phyloP scores from a whole-genome alignment of 2,888 invertebrate genomes.

The Leucophenga montana region DNA sequence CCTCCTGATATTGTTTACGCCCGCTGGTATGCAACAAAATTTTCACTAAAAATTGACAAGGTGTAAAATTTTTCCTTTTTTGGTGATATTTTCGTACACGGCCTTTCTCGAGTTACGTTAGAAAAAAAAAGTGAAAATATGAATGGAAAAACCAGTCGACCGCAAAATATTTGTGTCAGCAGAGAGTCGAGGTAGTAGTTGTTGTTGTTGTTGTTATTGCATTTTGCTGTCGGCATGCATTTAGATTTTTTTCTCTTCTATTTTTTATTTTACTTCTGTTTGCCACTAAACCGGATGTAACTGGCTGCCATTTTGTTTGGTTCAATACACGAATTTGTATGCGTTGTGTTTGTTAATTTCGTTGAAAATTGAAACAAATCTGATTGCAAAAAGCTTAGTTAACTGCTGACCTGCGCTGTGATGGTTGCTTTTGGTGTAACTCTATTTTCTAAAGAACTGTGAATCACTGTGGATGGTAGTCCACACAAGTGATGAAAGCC shows the following conservation, averaged over 20 bases:
- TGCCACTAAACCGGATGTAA: conserved; percentile 47
- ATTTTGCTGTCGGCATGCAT: background rate
- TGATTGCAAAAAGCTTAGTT: background rate
- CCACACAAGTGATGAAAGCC: too few species aligned
- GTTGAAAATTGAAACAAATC: too few species aligned
- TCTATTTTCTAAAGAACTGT: too few species aligned
- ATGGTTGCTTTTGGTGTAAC: conserved; percentile 45
- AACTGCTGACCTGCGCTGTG: background rate
- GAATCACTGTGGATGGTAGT: too few species aligned
- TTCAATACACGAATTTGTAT: conserved; percentile 37
- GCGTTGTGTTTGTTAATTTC: background rate
- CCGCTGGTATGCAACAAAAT: conserved; percentile 25
- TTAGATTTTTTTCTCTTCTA: conserved; percentile 12
- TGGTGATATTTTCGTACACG: background rate
- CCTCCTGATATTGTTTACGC: background rate
- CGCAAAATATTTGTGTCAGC: conserved; percentile 37
- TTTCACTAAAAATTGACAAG: conserved; percentile 46
- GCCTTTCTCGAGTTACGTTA: background rate
- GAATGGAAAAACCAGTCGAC: conserved; percentile 18
- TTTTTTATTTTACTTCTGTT: conserved; percentile 16
- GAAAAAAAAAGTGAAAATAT: conserved; percentile 8
- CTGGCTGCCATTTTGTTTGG: conserved; percentile 54
- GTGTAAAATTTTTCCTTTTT: conserved; percentile 49
- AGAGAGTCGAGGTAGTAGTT: background rate
- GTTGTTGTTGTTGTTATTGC: background rate